Evolutionary conservation across 2,797 vertebrate genomes (phyloP).

Genomic region (Pangasius larnaudii): DNA sequence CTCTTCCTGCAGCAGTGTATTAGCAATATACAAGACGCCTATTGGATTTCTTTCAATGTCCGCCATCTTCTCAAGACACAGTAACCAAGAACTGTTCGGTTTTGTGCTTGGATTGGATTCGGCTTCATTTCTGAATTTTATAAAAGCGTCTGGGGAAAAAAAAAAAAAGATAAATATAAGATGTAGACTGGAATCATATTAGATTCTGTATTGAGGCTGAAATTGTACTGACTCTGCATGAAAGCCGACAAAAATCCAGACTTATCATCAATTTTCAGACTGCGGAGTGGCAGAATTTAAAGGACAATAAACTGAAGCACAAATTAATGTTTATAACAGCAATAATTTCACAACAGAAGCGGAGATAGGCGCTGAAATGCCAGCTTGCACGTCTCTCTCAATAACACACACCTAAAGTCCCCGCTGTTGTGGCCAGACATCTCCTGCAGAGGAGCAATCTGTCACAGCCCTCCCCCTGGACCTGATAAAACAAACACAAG

Average conservation of each 20-base stretch:
- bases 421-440: slow-evolving; percentile 5
- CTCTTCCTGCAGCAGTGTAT: background rate
- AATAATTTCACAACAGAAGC: background rate
- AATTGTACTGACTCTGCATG: background rate
- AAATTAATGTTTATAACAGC: background rate
- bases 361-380: background rate
- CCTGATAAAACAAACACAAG: slow-evolving; percentile 22
- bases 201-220: background rate
- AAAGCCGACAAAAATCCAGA: background rate
- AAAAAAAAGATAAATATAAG: background rate
- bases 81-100: background rate
- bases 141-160: background rate
- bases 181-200: background rate
- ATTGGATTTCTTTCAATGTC: background rate
- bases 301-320: background rate
- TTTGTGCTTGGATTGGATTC: background rate
- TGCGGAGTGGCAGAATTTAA: background rate
- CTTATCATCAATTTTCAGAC: background rate
- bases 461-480: slow-evolving; percentile 16
- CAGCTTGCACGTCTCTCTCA: background rate
- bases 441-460: slow-evolving; percentile 32
- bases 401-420: background rate
- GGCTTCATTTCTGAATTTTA: background rate
- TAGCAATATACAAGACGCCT: background rate
- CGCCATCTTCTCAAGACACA: background rate